Base-by-base conservation (phyloP, 2,888 invertebrate genomes). In the Cabera pusaria region DNA sequence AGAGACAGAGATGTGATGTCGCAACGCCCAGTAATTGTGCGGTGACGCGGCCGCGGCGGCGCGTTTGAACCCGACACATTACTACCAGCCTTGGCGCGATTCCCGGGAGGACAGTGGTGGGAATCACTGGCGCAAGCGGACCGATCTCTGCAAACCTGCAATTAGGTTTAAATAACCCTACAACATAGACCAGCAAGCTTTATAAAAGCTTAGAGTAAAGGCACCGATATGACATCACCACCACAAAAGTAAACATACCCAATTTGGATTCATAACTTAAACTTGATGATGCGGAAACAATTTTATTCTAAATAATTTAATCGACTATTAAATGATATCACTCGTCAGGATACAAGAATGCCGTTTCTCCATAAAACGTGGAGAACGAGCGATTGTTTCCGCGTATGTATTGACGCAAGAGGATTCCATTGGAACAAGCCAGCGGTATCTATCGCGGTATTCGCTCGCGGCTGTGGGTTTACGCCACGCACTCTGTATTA, bases 401-500 rank as follows among this genome's bases (percentile, higher is more conserved):
- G 14, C 17, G 9, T 20, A 7, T 10, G 12, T 7, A 16, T n/a
- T 5, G 21, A 4, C 6, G 23, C 5, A 10, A 5, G 6, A 1
- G 5, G 16, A 17, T 9, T n/a, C 14, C 14, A 22, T 12, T 9
- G 14, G 31, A 9, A 42, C 31, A 22, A 32, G 23, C 2, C 8
- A 31, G 32, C 22, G 31, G 35, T 31, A 32, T 27, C 31, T 36
- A 27, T 9, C 17, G 19, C 27, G 19, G 25, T 22, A 26, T 45
- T 49, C 56, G 59, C 63, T 45, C 11, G 28, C 45, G 46, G 52
- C 51, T 56, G 49, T 40, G 42, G 61, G 47, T 77, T 83, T 82
- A 68, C 63, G 67, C 83, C 86, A 81, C 62, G 69, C 76, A 66
- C 62, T 67, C 67, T 67, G 78, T 80, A 85, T 88, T 88, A 87